Evolutionary conservation across 92 coral and sea anemone species (phyloP).

Genomic region (Parazoanthus atlanticus): DNA sequence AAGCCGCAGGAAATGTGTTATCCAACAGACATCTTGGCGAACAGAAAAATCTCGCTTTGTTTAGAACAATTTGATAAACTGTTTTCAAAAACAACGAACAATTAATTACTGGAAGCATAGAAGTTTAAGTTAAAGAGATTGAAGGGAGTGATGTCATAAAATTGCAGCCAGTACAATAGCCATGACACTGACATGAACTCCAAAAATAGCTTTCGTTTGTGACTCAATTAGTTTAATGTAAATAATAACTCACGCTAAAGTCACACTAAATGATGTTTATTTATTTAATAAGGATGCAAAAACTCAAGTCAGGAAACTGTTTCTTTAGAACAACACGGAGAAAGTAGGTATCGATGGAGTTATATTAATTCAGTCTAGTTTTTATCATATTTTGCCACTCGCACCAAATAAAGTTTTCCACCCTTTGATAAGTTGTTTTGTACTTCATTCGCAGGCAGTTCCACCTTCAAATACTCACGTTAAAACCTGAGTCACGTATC

Average conservation of each 20-base stretch:
- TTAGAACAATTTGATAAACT: neutral
- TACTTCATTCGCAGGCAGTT: neutral
- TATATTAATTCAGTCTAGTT: neutral
- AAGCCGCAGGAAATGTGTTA: slow-evolving; percentile 4
- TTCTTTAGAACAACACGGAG: neutral
- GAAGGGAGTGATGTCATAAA: neutral
- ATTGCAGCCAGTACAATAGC: neutral
- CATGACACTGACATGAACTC: too few species aligned
- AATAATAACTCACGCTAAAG: slow-evolving; percentile 9
- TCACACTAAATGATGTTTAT: slow-evolving; percentile 15
- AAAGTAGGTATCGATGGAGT: too few species aligned
- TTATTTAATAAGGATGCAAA: neutral
- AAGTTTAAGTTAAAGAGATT: neutral
- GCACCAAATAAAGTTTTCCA: neutral
- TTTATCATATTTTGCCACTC: neutral
- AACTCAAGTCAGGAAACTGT: neutral
- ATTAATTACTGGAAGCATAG: neutral
- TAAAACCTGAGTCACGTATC: neutral
- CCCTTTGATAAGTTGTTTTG: neutral
- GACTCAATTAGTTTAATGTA: slow-evolving; percentile 5
- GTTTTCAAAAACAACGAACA: slow-evolving; percentile 22
- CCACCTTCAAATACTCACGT: neutral
- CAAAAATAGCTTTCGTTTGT: neutral
- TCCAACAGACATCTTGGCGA: slow-evolving; percentile 15
- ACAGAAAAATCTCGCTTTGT: slow-evolving; percentile 16